A percentile compares a stretch with the other conserved stretches of the same genome.
Evolutionary conservation across 2,113 vertebrate genomes (phyloP).

Genomic region (Protobothrops mucrosquamatus): DNA sequence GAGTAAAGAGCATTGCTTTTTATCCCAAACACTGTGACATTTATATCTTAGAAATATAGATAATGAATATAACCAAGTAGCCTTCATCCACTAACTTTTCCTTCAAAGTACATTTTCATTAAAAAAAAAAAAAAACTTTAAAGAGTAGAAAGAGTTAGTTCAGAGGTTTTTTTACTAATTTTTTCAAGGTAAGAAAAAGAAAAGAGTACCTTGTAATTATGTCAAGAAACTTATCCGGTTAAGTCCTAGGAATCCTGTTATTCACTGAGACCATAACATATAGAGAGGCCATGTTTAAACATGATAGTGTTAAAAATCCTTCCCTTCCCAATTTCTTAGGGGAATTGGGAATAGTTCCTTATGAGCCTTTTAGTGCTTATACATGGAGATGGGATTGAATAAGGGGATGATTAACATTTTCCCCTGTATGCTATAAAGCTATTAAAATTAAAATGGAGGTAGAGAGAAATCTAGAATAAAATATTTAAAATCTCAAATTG

Average conservation of each 20-base stretch:
- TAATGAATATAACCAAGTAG: neutral
- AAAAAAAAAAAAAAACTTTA: neutral
- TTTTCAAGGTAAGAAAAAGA: neutral
- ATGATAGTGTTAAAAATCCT: neutral
- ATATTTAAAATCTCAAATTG: neutral
- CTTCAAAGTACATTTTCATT: neutral
- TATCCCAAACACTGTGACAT: neutral
- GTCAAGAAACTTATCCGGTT: neutral
- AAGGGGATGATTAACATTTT: neutral
- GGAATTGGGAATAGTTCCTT: neutral
- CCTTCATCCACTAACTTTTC: neutral
- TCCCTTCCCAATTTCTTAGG: neutral
- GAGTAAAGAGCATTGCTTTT: slow-evolving; percentile 2
- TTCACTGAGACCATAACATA: neutral
- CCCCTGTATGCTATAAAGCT: neutral
- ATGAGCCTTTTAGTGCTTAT: neutral
- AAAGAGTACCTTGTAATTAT: neutral
- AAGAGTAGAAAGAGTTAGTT: neutral
- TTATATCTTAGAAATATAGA: neutral
- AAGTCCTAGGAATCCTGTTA: neutral
- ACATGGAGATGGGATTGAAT: neutral
- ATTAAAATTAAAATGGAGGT: neutral
- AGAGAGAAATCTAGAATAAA: neutral
- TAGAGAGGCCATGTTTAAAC: neutral
- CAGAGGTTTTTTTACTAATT: neutral